A percentile compares a stretch with the other conserved stretches of the same genome.
Evolutionary conservation across 1,140 invertebrate species (phyloP).

Genomic region (Cecropterus lyciades): DNA sequence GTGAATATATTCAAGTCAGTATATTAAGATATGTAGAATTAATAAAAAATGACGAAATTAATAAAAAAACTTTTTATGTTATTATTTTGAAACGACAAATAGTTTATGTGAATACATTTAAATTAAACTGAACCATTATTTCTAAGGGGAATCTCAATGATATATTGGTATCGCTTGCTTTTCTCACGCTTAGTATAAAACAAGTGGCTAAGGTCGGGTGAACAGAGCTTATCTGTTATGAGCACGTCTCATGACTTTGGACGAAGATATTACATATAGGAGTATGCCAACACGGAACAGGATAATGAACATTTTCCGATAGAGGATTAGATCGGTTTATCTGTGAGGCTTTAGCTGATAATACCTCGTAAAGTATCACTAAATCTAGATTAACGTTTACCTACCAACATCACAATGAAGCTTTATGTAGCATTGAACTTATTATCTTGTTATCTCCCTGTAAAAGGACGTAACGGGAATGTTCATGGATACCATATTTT

Average conservation of each 20-base stretch:
- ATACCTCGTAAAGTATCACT: constrained; percentile 17
- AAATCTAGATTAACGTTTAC: constrained; percentile 5
- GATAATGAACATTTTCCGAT: constrained; percentile 37
- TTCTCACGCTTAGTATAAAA: background rate
- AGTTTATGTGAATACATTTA: too few species aligned
- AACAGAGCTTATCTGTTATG: constrained; percentile 32
- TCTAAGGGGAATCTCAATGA: too few species aligned
- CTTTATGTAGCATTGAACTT: background rate
- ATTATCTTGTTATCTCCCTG: too few species aligned
- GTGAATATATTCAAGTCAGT: too few species aligned
- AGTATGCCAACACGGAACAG: constrained; percentile 27
- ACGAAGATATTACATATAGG: constrained; percentile 30
- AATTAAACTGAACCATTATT: too few species aligned
- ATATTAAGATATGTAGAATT: too few species aligned
- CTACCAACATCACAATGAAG: background rate
- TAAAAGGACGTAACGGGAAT: too few species aligned
- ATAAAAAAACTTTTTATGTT: too few species aligned
- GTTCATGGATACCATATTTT: too few species aligned
- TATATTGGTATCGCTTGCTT: background rate
- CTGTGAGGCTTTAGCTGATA: constrained; percentile 11
- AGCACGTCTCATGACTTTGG: constrained; percentile 34
- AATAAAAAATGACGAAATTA: too few species aligned
- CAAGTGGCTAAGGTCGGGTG: constrained; percentile 16
- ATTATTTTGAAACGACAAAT: too few species aligned
- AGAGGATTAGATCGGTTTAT: constrained; percentile 32